Evolutionary conservation across 2,113 vertebrate species (phyloP).

Genomic region (Blennius ocellaris): DNA sequence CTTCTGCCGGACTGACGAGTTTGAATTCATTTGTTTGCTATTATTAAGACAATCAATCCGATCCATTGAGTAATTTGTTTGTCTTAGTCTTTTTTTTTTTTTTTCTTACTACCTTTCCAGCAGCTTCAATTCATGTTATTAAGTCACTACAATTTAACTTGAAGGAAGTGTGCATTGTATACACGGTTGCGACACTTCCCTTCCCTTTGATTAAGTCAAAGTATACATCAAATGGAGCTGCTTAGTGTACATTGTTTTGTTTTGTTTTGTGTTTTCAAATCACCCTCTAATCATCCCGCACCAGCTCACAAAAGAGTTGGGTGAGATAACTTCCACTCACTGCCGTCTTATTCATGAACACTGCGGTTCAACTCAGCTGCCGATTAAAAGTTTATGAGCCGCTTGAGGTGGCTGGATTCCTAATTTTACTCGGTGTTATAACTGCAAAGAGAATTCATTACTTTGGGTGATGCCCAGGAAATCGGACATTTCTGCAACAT

Average conservation of each 20-base stretch:
- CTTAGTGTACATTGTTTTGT: no score
- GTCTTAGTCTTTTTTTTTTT: background rate
- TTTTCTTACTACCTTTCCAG: background rate
- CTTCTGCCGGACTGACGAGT: no score
- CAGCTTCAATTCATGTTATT: background rate
- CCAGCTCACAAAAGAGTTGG: no score
- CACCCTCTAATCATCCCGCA: no score
- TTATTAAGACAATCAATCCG: background rate
- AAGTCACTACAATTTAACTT: background rate
- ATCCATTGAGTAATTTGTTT: background rate
- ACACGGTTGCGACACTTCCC: background rate
- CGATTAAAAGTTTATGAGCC: constrained; percentile 8
- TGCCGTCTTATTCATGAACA: background rate
- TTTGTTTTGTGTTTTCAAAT: no score
- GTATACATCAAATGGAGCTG: background rate
- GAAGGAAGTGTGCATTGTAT: background rate
- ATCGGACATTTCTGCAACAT: constrained; percentile 61
- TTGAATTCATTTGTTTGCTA: no score
- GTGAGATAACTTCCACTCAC: background rate
- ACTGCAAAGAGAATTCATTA: constrained; percentile 23
- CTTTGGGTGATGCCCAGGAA: constrained; percentile 35
- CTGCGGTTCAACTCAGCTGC: background rate
- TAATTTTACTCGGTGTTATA: constrained; percentile 25
- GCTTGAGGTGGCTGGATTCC: constrained; percentile 58
- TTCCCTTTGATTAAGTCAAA: background rate